phyloP scores from a whole-genome alignment of 2,113 vertebrate species.

The Peromyscus californicus region DNA sequence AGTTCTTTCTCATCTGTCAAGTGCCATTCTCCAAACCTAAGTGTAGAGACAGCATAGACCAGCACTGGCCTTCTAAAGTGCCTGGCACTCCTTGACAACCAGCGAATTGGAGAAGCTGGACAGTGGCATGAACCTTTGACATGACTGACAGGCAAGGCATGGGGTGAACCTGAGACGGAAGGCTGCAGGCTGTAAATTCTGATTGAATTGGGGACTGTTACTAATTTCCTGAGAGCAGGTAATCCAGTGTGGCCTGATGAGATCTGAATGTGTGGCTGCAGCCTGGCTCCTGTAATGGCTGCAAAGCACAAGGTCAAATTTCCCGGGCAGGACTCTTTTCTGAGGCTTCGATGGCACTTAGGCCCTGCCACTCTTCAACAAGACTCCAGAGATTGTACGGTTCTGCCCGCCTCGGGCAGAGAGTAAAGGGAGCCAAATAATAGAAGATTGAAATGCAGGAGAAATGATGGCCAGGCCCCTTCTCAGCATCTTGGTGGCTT shows the following conservation, averaged over 20 bases:
- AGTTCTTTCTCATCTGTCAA: not conserved
- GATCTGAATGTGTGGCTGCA: not conserved
- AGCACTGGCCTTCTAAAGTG: not conserved
- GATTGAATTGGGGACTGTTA: not conserved
- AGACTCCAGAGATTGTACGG: not conserved
- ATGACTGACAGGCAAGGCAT: not conserved
- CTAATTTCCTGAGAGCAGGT: not conserved
- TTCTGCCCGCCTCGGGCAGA: not conserved
- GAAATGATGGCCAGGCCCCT: too few relatives aligned
- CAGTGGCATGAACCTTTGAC: not conserved
- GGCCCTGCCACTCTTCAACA: not conserved
- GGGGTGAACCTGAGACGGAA: too few relatives aligned
- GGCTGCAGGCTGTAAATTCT: not conserved
- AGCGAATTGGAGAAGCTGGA: not conserved
- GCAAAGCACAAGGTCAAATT: not conserved
- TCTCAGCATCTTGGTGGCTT: not conserved
- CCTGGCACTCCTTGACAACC: not conserved
- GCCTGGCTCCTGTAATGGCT: not conserved
- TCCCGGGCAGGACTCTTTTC: not conserved
- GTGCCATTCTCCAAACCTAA: not conserved
- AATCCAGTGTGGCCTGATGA: accelerated
- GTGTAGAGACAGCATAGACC: not conserved
- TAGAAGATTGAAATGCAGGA: too few relatives aligned
- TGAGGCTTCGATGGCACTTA: not conserved
- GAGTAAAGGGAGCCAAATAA: not conserved